Evolutionary conservation across 2,888 invertebrate species (phyloP).

Genomic region (Mythimna ferrago): DNA sequence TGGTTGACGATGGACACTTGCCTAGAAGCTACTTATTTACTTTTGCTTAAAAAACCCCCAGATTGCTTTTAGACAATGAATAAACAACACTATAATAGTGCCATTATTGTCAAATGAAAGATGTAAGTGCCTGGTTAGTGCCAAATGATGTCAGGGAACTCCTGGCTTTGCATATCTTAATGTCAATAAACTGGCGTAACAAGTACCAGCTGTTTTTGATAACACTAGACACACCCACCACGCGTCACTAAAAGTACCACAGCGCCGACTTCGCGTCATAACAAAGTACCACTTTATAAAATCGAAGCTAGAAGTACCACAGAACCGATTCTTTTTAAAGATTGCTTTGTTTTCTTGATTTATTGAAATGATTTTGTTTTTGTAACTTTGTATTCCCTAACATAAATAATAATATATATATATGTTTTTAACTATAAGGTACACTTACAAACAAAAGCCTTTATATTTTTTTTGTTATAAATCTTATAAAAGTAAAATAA

Average conservation of each 20-base stretch:
- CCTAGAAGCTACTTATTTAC: too few relatives aligned
- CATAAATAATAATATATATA: background rate
- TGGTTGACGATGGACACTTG: too few relatives aligned
- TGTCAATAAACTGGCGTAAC: constrained; percentile 47
- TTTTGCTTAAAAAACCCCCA: too few relatives aligned
- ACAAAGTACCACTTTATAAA: constrained; percentile 55
- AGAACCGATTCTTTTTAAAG: background rate
- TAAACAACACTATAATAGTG: background rate
- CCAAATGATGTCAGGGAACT: constrained; percentile 30
- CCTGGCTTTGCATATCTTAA: constrained; percentile 40
- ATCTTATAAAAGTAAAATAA: background rate
- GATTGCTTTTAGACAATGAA: too few relatives aligned
- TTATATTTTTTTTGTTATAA: background rate
- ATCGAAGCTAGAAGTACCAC: constrained; percentile 45
- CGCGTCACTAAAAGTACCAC: constrained; percentile 62
- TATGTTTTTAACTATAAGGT: background rate
- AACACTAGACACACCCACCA: constrained; percentile 60
- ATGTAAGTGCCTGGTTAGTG: constrained; percentile 5
- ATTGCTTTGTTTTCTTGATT: background rate
- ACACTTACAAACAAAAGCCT: background rate
- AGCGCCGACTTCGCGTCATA: constrained; percentile 44
- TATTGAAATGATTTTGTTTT: background rate
- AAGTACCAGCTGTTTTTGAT: constrained; percentile 56
- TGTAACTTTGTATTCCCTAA: background rate
- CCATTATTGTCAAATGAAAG: background rate